A percentile compares a stretch with the other conserved stretches of the same genome.
These are phyloP conservation scores for Xiphydria camelus DNA, from an alignment of 2,888 invertebrate genomes.

Conservation along the genomic window DNA sequence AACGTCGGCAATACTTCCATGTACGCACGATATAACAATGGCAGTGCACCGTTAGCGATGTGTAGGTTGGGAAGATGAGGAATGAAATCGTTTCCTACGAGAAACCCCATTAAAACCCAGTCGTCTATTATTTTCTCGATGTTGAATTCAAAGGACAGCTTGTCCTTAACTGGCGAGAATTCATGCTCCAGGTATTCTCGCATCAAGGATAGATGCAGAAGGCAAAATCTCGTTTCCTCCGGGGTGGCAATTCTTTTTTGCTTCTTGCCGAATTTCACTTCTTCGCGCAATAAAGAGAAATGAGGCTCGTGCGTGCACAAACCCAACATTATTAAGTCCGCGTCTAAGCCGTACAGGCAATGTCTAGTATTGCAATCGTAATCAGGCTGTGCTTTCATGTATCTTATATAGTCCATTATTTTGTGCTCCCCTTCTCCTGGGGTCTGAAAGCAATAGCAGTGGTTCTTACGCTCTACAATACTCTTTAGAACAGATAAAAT, in stretches of 20 bases:
- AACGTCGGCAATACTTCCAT: slow-evolving; percentile 83
- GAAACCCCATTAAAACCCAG: slow-evolving; percentile 96
- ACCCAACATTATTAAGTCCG: slow-evolving; percentile 96
- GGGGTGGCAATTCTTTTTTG: slow-evolving; percentile 69
- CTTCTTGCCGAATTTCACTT: slow-evolving; percentile 80
- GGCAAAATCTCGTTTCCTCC: slow-evolving; percentile 89
- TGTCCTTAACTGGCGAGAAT: slow-evolving; percentile 72
- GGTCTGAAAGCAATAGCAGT: slow-evolving; percentile 63
- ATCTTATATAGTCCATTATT: slow-evolving; percentile 97
- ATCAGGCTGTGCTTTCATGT: slow-evolving; percentile 77
- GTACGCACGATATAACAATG: slow-evolving; percentile 84
- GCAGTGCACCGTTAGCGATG: slow-evolving; percentile 87
- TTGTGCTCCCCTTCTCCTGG: slow-evolving; percentile 99
- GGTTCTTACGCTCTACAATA: neutral
- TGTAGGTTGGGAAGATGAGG: slow-evolving; percentile 95
- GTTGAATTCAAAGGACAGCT: slow-evolving; percentile 76
- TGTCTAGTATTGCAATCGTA: slow-evolving; percentile 92
- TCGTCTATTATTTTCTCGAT: slow-evolving; percentile 94
- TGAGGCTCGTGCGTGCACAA: slow-evolving; percentile 94
- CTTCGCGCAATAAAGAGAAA: slow-evolving; percentile 92
- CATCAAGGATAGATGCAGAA: slow-evolving; percentile 89
- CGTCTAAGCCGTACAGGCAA: slow-evolving; percentile 96
- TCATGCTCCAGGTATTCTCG: slow-evolving; percentile 93
- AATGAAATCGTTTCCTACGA: slow-evolving; percentile 98
- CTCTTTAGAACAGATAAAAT: slow-evolving; percentile 5